Evolutionary conservation across 2,797 vertebrate genomes (phyloP).

Genomic region (Argyrosomus regius): DNA sequence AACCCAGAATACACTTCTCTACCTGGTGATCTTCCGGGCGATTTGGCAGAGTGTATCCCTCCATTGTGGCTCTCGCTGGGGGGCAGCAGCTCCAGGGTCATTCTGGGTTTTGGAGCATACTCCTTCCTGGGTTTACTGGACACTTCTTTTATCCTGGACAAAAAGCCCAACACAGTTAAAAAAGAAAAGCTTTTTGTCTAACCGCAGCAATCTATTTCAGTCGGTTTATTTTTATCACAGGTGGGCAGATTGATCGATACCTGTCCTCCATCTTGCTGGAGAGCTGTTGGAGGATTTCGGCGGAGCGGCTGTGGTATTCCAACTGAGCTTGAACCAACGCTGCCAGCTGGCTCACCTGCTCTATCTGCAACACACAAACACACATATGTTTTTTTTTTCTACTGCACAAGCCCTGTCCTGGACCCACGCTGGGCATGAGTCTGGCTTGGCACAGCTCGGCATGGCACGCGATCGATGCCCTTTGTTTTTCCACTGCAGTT

Average conservation of each 20-base stretch:
- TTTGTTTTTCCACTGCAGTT: constrained; percentile 38
- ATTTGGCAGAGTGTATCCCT: constrained; percentile 88
- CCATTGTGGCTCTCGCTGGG: constrained; percentile 93
- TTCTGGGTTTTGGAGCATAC: constrained; percentile 92
- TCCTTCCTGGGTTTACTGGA: constrained; percentile 93
- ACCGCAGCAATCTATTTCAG: background rate
- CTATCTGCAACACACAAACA: constrained; percentile 87
- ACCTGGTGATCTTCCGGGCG: constrained; percentile 93
- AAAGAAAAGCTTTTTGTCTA: background rate
- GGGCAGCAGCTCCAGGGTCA: constrained; percentile 90
- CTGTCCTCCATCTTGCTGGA: constrained; percentile 94
- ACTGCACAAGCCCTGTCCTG: background rate
- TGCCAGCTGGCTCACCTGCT: constrained; percentile 97
- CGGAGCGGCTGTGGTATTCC: constrained; percentile 95
- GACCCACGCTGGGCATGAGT: constrained; percentile 34
- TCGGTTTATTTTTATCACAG: background rate
- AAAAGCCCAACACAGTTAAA: background rate
- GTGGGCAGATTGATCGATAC: constrained; percentile 72
- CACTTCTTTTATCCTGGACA: constrained; percentile 92
- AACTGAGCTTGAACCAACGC: constrained; percentile 96
- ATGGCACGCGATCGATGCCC: constrained; percentile 1
- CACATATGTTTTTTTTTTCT: background rate
- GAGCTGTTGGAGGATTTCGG: constrained; percentile 94
- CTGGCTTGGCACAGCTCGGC: constrained; percentile 14
- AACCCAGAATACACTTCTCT: constrained; percentile 17